phyloP scores from a whole-genome alignment of 2,797 vertebrate genomes.

The Notolabrus celidotus region DNA sequence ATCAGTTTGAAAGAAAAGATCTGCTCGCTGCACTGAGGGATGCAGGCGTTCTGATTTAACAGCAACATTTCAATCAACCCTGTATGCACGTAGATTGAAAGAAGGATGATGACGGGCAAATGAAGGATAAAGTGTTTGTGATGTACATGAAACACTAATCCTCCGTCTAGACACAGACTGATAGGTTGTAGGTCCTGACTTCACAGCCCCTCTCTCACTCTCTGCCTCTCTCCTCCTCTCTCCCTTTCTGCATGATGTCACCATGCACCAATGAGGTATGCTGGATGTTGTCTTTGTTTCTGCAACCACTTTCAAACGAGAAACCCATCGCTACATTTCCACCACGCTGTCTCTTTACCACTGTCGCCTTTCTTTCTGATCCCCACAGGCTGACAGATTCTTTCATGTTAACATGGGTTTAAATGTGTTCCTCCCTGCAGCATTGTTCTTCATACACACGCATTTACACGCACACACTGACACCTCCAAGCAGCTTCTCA shows the following conservation, averaged over 20 bases:
- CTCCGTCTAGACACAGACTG: not conserved
- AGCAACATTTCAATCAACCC: not conserved
- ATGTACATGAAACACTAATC: not conserved
- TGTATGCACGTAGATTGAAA: not conserved
- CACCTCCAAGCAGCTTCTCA: constrained; percentile 33
- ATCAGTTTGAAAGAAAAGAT: not conserved
- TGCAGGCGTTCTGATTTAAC: not conserved
- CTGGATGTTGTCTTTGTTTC: constrained; percentile 29
- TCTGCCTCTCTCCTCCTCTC: not conserved
- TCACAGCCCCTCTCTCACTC: not conserved
- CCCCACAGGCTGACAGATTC: constrained; percentile 7
- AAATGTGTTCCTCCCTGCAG: constrained; percentile 34
- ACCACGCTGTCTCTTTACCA: not conserved
- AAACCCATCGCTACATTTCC: not conserved
- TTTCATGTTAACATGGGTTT: constrained; percentile 34
- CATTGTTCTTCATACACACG: constrained; percentile 8
- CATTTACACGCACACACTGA: not conserved
- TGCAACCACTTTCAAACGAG: not conserved
- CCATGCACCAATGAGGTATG: not conserved
- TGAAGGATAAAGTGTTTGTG: constrained; percentile 4
- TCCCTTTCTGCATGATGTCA: constrained; percentile 19
- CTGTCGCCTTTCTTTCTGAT: constrained; percentile 6
- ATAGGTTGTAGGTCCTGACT: constrained; percentile 7
- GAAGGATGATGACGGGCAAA: not conserved
- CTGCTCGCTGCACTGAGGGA: not conserved